Evolutionary conservation across 2,797 vertebrate genomes (phyloP), one percentile per base, ranked within the genome.

Genomic region (Pteropus rufus): DNA sequence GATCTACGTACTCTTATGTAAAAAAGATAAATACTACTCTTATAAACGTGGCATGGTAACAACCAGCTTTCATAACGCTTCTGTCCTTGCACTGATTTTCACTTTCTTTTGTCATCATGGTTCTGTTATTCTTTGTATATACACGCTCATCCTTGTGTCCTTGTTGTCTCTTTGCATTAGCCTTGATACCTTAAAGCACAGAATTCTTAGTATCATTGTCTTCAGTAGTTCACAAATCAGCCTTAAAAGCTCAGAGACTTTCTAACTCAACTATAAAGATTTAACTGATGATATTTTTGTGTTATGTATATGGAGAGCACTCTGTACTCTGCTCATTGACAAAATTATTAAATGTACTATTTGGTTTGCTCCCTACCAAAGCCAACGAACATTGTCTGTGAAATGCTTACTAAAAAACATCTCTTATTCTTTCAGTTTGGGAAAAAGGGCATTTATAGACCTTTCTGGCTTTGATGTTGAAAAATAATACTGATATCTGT

Each of bases 141-240:
- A 4, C 1, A 23, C n/a, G 39, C 1, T 76, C 8, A 70, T 49
- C 4, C 41, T 14, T 44, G 29, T 24, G 19, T 69, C 36, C 29
- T 34, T 89, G 2, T 21, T 76, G 2, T 70, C 41, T 82, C 56
- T 67, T 67, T 70, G 2, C 16, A 29, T 49, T 65, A 31, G 70
- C 11, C 15, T 75, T 10, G 39, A 52, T 69, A 56, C 8, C 14
- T 8, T 18, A 31, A 49, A n/a, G 10, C n/a, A 34, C 36, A 69
- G 52, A 82, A 60, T 87, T 76, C 23, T 89, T 49, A 73, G 29
- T 36, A 8, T 49, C 14, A 21, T 62, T 77, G 18, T 58, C 8
- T 60, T 77, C 14, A 46, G 6, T 24, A 92, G 93, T 58, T 92
- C 70, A 87, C 19, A 82, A 26, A 87, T 44, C 10, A 56, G 29